Evolutionary conservation across 2,797 vertebrate genomes (phyloP), one percentile per base, ranked within the genome.

Genomic region (Pterois miles): DNA sequence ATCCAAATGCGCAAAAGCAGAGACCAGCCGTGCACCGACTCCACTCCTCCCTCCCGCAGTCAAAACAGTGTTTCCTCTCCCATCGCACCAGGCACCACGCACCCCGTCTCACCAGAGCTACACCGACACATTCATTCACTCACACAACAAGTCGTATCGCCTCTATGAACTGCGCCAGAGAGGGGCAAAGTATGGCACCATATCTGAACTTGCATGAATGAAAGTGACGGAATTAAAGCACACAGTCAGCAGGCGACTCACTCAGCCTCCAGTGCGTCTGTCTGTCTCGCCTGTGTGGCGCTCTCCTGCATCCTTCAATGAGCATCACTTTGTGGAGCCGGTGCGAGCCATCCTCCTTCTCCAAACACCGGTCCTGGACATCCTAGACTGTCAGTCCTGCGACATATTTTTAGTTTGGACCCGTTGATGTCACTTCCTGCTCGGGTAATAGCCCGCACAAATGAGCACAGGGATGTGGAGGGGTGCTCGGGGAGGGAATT

Each of bases 401-500:
- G 90, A 93, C 92, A 92, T 92, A 78, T 91, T 93, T 93, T 91
- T 90, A 89, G 78, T 95, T 93, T 90, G 91, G 91, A 94, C 93
- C 92, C 86, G 88, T 93, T 95, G 95, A 96, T 95, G 95, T 96
- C 95, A 96, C 93, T 96, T 96, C 95, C 95, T 95, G 95, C 93
- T 36, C 69, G 87, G 66, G 78, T 66, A 86, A 81, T n/a, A 86
- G 87, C 72, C 83, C 43, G 86, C 84, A 60, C 74, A 84, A 86
- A 81, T 33, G 78, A 88, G 84, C 80, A 80, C 77, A 22, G 72
- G 78, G 78, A 91, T 72, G 82, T 68, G 79, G 62, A 84, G 83
- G 86, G 81, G 78, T 86, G 91, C 79, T 78, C 77, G 38, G 68
- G 83, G 78, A 89, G 54, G 62, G 38, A 66, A 27, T 80, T 82